Evolutionary conservation across 1,140 invertebrate genomes (phyloP), one percentile per base, ranked within the genome.

Genomic region (Muscidifurax raptorellus): DNA sequence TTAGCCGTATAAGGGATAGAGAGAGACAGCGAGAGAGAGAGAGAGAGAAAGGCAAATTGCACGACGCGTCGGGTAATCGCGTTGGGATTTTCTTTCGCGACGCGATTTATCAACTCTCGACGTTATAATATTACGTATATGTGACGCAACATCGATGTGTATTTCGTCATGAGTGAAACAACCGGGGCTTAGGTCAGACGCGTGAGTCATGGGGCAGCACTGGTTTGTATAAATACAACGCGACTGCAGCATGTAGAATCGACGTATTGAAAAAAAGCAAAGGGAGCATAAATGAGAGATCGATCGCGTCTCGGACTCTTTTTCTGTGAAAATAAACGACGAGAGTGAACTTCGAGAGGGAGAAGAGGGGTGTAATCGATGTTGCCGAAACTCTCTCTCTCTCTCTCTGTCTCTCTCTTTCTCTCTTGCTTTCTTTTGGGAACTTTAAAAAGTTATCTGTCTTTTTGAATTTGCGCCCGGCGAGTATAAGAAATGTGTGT

Each of bases 381-480:
- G 76, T 80, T 79, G 67, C 66, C 75, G 75, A 78, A 78, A 83
- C 40, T 59, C 67, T 66, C 47, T 52, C 18, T 18, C 44, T 47
- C 44, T 47, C 44, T 47, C 44, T 52, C 18, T 52, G 13, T 52
- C 47, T 52, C 47, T 52, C 15, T 52, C 47, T 22, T 12, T 59
- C 15, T 59, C 7, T 18, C 18, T 22, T 5, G 18, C 52, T 59
- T 18, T 59, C 52, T 59, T 59, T 59, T n/a, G 52, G 52, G 7
- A 79, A 79, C 67, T 79, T 79, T 79, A 79, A 84, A 84, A 79
- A 84, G 76, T 79, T 79, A 80, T 79, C 82, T 84, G 82, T 80
- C 82, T 74, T 84, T 80, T 80, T 74, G 76, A 80, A 79, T 80
- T 79, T 64, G 66, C 67, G 66, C 66, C 27, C 27, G 66, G 40